phyloP scores from a whole-genome alignment of 2,113 vertebrate species.

The Melanerpes aurifrons region DNA sequence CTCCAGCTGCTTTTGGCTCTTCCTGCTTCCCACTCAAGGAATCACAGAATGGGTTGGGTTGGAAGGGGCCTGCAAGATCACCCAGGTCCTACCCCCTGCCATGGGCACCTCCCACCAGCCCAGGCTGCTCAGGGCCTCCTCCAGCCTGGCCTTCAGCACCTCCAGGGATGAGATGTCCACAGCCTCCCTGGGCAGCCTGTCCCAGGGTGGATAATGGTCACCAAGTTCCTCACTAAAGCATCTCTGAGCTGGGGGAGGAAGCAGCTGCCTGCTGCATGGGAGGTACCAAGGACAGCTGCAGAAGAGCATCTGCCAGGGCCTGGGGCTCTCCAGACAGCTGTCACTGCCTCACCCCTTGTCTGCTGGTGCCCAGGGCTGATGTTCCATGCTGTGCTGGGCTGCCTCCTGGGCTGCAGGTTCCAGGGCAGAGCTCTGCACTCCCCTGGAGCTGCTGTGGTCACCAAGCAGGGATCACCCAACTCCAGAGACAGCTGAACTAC shows the following conservation, averaged over 20 bases:
- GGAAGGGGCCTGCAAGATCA: too few species aligned
- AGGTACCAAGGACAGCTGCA: too few species aligned
- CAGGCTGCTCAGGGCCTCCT: too few species aligned
- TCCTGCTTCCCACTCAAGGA: not conserved
- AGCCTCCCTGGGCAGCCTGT: too few species aligned
- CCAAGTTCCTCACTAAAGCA: not conserved
- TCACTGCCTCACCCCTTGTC: accelerated
- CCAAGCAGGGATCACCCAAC: not conserved
- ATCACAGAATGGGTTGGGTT: too few species aligned
- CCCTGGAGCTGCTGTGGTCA: not conserved
- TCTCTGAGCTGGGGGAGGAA: not conserved
- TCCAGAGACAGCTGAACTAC: not conserved
- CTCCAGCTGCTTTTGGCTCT: not conserved
- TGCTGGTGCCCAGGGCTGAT: not conserved
- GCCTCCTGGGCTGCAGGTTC: not conserved
- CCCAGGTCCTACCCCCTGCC: too few species aligned
- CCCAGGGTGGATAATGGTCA: too few species aligned
- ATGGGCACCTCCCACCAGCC: too few species aligned
- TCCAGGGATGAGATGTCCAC: too few species aligned
- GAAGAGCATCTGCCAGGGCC: not conserved
- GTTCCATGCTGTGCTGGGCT: accelerated
- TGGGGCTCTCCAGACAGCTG: not conserved
- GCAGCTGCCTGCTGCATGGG: not conserved
- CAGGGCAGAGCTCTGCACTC: not conserved
- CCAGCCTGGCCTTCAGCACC: too few species aligned